Base-by-base conservation (phyloP, 53 echinoderm and acorn worm genomes). In the Hippasteria phrygiana region DNA sequence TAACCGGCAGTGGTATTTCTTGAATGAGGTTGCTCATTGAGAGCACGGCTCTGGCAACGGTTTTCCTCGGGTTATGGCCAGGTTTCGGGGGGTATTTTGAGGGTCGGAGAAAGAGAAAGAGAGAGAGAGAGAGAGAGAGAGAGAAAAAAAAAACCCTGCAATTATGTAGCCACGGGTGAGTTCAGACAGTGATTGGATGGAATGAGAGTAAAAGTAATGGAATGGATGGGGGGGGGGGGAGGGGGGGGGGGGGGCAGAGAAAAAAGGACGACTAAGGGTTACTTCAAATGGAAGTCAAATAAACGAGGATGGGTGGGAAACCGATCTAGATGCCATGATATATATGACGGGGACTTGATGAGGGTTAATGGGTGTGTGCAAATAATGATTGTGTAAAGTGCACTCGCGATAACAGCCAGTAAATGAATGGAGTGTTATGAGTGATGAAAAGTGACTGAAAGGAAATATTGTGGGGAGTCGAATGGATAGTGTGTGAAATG, bases 1-100 rank as follows among this genome's bases (percentile, higher is more conserved):
- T 40, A 55, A 78, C 20, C 55, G 38, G 78, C 40, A 78, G 62
- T 4, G 56, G 22, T 35, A 26, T 36, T 67, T 67, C 37, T 67
- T 67, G 37, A 67, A 67, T 67, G 69, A 35, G 2, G 10, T 63
- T 63, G 32, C 24, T 63, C 69, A 12, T 36, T 67, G 69, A 67
- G 13, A 35, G 17, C 4, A 9, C 35, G 36, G 69, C 69, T 59
- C 13, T 2, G 3, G 54, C 54, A 0, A 17, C 54, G 13, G 69
- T 36, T 48, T 8, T 67, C 69, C 69, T 35, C 14, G n/a, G 69
- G 69, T 67, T 67, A 67, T 36, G 69, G 37, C 8, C 35, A 36
- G 37, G 69, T 13, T 33, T 35, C 7, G 34, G 34, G 7, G n/a
- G 2, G 14, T 67, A 34, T 67, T 67, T 35, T 33, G 13, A 14